These are phyloP conservation scores for Oscheius onirici DNA, from an alignment of 2,888 invertebrate species.

Conservation along the genomic window DNA sequence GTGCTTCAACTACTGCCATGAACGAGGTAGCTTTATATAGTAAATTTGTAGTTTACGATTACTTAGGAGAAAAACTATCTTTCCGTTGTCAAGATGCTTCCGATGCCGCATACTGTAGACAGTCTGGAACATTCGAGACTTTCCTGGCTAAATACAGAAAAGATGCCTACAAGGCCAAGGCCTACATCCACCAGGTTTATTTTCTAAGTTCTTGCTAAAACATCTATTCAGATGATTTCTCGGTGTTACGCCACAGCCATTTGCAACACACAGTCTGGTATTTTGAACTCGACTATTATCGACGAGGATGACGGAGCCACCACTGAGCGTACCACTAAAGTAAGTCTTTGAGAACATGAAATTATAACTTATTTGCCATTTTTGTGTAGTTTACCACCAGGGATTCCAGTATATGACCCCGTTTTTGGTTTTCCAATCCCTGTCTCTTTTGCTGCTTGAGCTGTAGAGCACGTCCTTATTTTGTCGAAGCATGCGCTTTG, in stretches of 20 bases:
- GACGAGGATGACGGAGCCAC: conserved; percentile 53
- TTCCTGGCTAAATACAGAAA: conserved; percentile 67
- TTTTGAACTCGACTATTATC: conserved; percentile 64
- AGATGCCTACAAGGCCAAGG: conserved; percentile 69
- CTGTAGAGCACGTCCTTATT: conserved; percentile 20
- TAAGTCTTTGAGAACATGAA: conserved; percentile 31
- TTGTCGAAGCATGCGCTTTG: conserved; percentile 23
- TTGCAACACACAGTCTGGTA: conserved; percentile 63
- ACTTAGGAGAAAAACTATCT: conserved; percentile 62
- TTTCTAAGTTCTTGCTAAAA: too few relatives aligned
- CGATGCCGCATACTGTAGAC: conserved; percentile 64
- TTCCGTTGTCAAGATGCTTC: conserved; percentile 68
- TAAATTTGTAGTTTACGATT: neutral
- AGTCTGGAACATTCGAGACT: conserved; percentile 63
- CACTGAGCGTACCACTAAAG: conserved; percentile 53
- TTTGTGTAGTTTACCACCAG: neutral
- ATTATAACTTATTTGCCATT: too few relatives aligned
- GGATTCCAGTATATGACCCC: neutral
- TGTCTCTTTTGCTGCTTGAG: conserved; percentile 21
- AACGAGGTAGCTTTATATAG: conserved; percentile 59
- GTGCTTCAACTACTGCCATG: conserved; percentile 70
- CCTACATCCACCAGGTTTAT: conserved; percentile 68
- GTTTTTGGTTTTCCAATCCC: conserved; percentile 7
- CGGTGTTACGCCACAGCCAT: conserved; percentile 69
- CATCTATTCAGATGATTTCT: conserved; percentile 64